Conservation (phyloP, 2,797 vertebrate species). For the Sebastes iracundus region DNA sequence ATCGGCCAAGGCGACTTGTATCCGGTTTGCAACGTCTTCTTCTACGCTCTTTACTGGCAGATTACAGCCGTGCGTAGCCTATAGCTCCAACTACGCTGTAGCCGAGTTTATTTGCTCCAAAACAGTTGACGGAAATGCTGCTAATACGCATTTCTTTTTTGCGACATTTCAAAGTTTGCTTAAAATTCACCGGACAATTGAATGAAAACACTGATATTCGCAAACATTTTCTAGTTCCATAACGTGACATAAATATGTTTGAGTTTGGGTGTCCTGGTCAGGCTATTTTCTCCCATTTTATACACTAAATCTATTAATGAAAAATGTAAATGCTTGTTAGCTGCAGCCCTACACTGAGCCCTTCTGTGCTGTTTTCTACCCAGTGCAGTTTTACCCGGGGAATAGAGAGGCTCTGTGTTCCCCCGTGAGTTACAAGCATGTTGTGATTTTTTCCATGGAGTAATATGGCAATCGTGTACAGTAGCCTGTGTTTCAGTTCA, state of each 20-base stretch:
- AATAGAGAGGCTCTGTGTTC: conserved; percentile 29
- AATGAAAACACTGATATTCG: no score
- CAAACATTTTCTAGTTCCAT: background rate
- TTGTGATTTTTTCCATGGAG: conserved; percentile 56
- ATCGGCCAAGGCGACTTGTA: no score
- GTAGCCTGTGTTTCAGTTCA: conserved; percentile 68
- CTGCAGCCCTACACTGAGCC: background rate
- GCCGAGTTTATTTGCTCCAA: no score
- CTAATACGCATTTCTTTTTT: no score
- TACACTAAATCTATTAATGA: background rate
- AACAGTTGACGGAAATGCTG: no score
- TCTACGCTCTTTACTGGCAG: no score
- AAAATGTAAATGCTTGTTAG: background rate
- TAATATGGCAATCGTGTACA: conserved; percentile 42
- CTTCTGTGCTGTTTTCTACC: background rate
- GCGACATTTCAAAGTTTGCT: no score
- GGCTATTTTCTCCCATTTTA: background rate
- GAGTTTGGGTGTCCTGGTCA: no score
- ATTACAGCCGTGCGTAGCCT: accelerated
- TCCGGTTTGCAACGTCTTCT: no score
- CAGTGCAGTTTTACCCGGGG: background rate
- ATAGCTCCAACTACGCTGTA: no score
- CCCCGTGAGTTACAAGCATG: conserved; percentile 15
- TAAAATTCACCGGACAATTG: no score
- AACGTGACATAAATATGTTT: accelerated